These are phyloP conservation scores for Dasysyrphus tricinctus DNA, from an alignment of 2,888 invertebrate genomes.

Conservation along the genomic window DNA sequence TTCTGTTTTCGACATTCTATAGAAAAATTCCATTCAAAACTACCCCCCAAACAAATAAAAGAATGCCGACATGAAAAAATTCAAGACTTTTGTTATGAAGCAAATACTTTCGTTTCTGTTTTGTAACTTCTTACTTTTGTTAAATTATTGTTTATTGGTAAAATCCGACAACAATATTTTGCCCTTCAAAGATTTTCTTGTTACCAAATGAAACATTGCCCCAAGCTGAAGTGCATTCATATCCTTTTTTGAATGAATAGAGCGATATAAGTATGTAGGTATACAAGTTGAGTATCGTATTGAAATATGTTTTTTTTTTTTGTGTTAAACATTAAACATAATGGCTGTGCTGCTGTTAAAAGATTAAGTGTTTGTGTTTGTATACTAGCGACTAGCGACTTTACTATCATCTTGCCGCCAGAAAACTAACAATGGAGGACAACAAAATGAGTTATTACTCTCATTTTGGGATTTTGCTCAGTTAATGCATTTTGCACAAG, in stretches of 20 bases:
- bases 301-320: slow-evolving; percentile 1
- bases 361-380: slow-evolving; percentile 64
- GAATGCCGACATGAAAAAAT: slow-evolving; percentile 2
- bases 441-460: slow-evolving; percentile 74
- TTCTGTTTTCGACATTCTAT: too few species aligned
- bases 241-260: not conserved
- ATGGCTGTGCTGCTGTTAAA: slow-evolving; percentile 14
- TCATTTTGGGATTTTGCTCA: slow-evolving; percentile 71
- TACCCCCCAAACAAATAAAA: not conserved
- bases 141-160: slow-evolving; percentile 39
- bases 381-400: slow-evolving; percentile 38
- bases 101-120: not conserved
- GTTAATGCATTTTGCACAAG: slow-evolving; percentile 68
- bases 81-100: not conserved
- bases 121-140: slow-evolving; percentile 10
- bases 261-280: not conserved
- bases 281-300: not conserved
- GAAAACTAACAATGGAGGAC: slow-evolving; percentile 64
- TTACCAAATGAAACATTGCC: slow-evolving; percentile 43
- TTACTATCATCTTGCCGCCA: slow-evolving; percentile 36
- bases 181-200: slow-evolving; percentile 45
- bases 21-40: not conserved
- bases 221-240: slow-evolving; percentile 51
- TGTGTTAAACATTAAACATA: slow-evolving; percentile 11
- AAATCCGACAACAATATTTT: slow-evolving; percentile 58